A percentile compares a stretch with the other conserved stretches of the same genome.
Evolutionary conservation across 2,113 vertebrate genomes (phyloP).

Genomic region (Bothrops jararaca): DNA sequence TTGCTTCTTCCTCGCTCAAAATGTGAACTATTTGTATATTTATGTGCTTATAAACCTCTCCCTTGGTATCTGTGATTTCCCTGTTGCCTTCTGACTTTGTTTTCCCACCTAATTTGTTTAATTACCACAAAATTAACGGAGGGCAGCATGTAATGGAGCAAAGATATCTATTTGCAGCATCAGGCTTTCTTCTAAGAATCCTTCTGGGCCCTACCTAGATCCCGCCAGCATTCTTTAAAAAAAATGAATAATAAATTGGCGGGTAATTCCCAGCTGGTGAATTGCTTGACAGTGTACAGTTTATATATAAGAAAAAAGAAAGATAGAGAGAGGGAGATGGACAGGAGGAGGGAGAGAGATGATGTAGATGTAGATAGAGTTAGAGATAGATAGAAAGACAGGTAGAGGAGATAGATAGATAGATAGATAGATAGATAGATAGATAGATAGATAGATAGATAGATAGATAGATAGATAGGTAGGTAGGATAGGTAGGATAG

Average conservation of each 20-base stretch:
- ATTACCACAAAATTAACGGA: not conserved
- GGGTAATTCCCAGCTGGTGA: not conserved
- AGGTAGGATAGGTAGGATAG: too few relatives aligned
- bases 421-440: too few relatives aligned
- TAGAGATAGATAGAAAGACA: too few relatives aligned
- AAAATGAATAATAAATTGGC: not conserved
- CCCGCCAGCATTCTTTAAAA: not conserved
- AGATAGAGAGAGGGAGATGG: too few relatives aligned
- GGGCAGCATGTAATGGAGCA: not conserved
- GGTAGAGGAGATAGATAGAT: too few relatives aligned
- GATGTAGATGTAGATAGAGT: not conserved
- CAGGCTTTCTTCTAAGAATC: not conserved
- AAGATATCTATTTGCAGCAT: not conserved
- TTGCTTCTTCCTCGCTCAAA: not conserved
- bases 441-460: too few relatives aligned
- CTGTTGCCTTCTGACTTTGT: not conserved
- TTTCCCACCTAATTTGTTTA: not conserved
- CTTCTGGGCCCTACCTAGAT: not conserved
- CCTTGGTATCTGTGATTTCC: not conserved
- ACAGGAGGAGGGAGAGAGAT: too few relatives aligned
- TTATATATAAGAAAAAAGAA: not conserved
- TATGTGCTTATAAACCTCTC: not conserved
- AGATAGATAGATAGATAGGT: too few relatives aligned
- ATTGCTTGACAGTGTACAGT: not conserved
- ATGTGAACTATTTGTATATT: not conserved